These are phyloP conservation scores for Ctenicera cuprea DNA, from an alignment of 2,888 invertebrate species.

Conservation along the genomic window DNA sequence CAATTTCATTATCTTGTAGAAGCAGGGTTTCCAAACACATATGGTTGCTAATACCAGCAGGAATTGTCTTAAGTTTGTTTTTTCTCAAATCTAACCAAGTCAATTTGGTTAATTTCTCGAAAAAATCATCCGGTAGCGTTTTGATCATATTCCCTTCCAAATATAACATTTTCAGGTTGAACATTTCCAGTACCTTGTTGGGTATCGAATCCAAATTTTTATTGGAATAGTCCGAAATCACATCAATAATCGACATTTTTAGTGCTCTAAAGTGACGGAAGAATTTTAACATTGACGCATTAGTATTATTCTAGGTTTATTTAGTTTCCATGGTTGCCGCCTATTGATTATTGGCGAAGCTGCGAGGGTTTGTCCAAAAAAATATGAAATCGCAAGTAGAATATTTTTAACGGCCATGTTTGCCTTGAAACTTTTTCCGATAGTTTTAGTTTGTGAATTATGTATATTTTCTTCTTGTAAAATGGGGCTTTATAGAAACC, in stretches of 20 bases:
- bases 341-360: slow-evolving; percentile 20
- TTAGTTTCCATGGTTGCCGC: slow-evolving; percentile 34
- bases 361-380: background rate
- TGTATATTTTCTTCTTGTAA: slow-evolving; percentile 10
- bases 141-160: slow-evolving; percentile 76
- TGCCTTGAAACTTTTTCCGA: slow-evolving; percentile 21
- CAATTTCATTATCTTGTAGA: slow-evolving; percentile 78
- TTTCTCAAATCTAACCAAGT: slow-evolving; percentile 81
- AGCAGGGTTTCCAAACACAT: slow-evolving; percentile 77
- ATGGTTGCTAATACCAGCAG: slow-evolving; percentile 77
- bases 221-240: slow-evolving; percentile 69
- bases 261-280: slow-evolving; percentile 22
- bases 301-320: slow-evolving; percentile 8
- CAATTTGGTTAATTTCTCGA: slow-evolving; percentile 74
- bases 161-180: slow-evolving; percentile 74
- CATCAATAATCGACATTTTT: slow-evolving; percentile 65
- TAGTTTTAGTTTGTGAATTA: slow-evolving; percentile 27
- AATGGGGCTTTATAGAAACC: background rate
- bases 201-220: slow-evolving; percentile 66
- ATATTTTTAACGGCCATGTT: slow-evolving; percentile 5
- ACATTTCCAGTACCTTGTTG: slow-evolving; percentile 63
- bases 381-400: background rate
- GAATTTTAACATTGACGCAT: background rate
- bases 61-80: slow-evolving; percentile 76
- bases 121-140: slow-evolving; percentile 77